These are phyloP conservation scores for Charina bottae DNA, from an alignment of 2,113 vertebrate species.

Conservation along the genomic window DNA sequence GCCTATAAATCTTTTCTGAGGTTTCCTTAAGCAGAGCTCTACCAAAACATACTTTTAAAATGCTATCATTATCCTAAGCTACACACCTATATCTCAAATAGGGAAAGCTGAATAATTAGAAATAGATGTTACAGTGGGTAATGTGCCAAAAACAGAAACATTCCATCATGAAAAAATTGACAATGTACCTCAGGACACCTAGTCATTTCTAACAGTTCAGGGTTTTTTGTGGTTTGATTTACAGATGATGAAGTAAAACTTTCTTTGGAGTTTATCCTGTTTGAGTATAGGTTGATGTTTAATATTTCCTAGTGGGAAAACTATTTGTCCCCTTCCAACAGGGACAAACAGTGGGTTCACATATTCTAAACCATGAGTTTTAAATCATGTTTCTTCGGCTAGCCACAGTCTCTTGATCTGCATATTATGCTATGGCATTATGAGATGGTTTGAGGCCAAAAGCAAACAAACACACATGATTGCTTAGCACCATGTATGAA, in stretches of 20 bases:
- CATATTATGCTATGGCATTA: neutral
- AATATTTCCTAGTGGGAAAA: neutral
- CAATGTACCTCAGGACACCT: neutral
- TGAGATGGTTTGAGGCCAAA: neutral
- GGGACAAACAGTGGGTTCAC: neutral
- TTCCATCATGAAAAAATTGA: neutral
- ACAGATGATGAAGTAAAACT: neutral
- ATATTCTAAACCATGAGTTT: neutral
- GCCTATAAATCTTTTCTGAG: conserved; percentile 33
- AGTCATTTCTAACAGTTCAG: conserved; percentile 19
- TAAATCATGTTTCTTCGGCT: neutral
- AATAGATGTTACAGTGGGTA: neutral
- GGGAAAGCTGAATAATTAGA: conserved; percentile 11
- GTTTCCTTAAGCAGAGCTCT: conserved; percentile 9
- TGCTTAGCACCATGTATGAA: neutral
- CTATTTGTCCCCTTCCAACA: neutral
- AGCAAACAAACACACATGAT: neutral
- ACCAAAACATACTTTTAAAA: conserved; percentile 28
- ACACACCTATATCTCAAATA: conserved; percentile 26
- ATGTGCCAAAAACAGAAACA: conserved; percentile 7
- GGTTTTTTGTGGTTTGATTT: rapidly evolving
- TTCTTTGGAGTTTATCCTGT: neutral
- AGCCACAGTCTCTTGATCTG: neutral
- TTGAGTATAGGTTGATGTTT: neutral
- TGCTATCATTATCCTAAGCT: conserved; percentile 19